Evolutionary conservation across 2,797 vertebrate species (phyloP).

Genomic region (Manis pentadactyla): DNA sequence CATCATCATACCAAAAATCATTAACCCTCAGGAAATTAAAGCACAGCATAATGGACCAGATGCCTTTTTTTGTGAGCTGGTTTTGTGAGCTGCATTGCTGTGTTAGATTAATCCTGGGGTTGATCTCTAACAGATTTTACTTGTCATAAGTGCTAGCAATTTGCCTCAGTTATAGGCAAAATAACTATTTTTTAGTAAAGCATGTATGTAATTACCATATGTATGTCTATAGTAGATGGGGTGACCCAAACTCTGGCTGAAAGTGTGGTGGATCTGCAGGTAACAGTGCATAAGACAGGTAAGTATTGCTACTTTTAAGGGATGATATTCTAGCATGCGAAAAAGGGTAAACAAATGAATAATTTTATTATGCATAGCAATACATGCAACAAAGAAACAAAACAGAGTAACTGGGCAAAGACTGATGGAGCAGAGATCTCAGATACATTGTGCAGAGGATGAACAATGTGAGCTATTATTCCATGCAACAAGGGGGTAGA

Average conservation of each 20-base stretch:
- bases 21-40: not conserved
- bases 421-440: not conserved
- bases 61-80: too few relatives aligned
- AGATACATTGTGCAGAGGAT: not conserved
- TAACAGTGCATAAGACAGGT: not conserved
- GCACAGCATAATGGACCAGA: not conserved
- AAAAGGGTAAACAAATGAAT: not conserved
- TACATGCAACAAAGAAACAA: not conserved
- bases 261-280: not conserved
- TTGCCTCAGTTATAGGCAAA: not conserved
- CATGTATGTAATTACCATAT: not conserved
- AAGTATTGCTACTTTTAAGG: not conserved
- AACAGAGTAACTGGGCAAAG: not conserved
- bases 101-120: not conserved
- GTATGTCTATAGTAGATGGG: not conserved
- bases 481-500: not conserved
- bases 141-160: not conserved
- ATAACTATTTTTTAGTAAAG: not conserved
- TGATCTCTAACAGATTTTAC: not conserved
- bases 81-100: not conserved
- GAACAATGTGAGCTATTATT: not conserved
- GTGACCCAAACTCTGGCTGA: not conserved
- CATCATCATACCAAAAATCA: not conserved
- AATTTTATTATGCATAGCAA: not conserved
- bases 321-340: not conserved